A percentile compares a stretch with the other conserved stretches of the same genome.
Conservation (phyloP, 2,888 invertebrate species). For the Caenorhabditis zanzibari region DNA sequence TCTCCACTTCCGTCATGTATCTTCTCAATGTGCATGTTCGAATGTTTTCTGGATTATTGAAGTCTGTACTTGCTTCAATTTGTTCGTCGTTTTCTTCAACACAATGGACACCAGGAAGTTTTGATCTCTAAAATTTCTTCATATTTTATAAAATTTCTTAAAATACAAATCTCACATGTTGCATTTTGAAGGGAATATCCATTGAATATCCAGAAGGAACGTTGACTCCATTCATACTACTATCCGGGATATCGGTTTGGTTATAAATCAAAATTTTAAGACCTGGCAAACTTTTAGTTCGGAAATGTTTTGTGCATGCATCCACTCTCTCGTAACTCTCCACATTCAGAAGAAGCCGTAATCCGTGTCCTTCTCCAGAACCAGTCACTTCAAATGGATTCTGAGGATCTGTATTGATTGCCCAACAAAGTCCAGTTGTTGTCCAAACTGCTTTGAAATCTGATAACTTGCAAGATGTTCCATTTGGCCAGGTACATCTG, state of each 20-base stretch:
- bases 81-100: slow-evolving; percentile 76
- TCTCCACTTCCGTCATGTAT: slow-evolving; percentile 79
- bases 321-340: slow-evolving; percentile 82
- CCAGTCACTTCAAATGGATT: slow-evolving; percentile 78
- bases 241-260: slow-evolving; percentile 81
- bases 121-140: slow-evolving; percentile 75
- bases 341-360: slow-evolving; percentile 79
- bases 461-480: slow-evolving; percentile 74
- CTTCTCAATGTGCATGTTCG: slow-evolving; percentile 75
- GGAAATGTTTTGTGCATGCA: slow-evolving; percentile 80
- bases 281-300: slow-evolving; percentile 78
- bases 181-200: slow-evolving; percentile 83
- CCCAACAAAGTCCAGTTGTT: slow-evolving; percentile 83
- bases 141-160: not conserved
- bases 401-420: slow-evolving; percentile 79
- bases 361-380: slow-evolving; percentile 78
- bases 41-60: slow-evolving; percentile 74
- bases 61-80: slow-evolving; percentile 68
- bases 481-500: slow-evolving; percentile 81
- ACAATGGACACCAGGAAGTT: slow-evolving; percentile 79
- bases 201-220: slow-evolving; percentile 82
- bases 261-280: slow-evolving; percentile 81
- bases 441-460: slow-evolving; percentile 82
- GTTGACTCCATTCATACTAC: slow-evolving; percentile 81
- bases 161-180: slow-evolving; percentile 73